These are phyloP conservation scores for Climacteris rufus DNA, from an alignment of 2,113 vertebrate species.

Conservation along the genomic window DNA sequence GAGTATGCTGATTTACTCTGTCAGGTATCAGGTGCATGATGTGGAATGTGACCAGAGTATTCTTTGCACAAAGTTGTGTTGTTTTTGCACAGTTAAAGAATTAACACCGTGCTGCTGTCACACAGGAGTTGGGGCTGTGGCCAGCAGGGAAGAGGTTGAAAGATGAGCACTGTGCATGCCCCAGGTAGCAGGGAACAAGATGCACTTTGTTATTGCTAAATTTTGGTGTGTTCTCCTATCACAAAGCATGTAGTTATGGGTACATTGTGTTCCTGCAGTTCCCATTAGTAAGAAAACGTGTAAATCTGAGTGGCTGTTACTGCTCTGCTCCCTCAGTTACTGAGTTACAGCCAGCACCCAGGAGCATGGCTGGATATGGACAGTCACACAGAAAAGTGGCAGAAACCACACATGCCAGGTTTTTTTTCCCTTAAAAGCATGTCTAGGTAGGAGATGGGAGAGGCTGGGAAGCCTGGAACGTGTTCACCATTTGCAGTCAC, in stretches of 20 bases:
- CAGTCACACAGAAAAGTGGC: background rate
- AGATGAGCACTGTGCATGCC: accelerated
- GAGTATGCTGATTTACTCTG: background rate
- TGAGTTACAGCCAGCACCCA: background rate
- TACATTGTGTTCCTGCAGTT: background rate
- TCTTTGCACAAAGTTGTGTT: background rate
- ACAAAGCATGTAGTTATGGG: background rate
- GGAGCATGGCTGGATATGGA: background rate
- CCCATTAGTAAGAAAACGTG: background rate
- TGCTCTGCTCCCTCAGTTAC: background rate
- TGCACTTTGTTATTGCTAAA: background rate
- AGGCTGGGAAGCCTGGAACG: background rate
- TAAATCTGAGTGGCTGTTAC: background rate
- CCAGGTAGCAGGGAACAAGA: background rate
- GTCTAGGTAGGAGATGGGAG: background rate
- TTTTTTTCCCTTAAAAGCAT: background rate
- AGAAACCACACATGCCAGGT: background rate
- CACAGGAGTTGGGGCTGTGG: accelerated
- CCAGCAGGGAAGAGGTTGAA: background rate
- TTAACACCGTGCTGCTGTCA: background rate
- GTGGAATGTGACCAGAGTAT: background rate
- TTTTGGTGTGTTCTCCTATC: background rate
- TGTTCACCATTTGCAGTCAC: background rate
- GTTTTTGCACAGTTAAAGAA: background rate
- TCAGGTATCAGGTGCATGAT: background rate